These are phyloP conservation scores for Tiliacea citrago DNA, from an alignment of 2,888 invertebrate species.

Conservation along the genomic window DNA sequence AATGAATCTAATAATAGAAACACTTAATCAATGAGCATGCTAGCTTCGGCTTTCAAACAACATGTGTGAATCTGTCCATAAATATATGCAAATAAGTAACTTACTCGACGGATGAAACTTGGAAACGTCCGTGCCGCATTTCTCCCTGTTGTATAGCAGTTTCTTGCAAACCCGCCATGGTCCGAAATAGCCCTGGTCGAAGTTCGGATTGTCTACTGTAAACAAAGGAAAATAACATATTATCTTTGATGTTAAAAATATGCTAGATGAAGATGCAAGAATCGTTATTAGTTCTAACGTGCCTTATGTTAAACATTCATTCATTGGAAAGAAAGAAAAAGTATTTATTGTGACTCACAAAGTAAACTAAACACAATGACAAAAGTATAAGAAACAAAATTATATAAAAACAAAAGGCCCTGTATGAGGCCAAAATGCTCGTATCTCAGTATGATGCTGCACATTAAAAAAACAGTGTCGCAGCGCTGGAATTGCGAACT, in stretches of 20 bases:
- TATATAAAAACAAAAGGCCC: too few relatives aligned
- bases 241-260: not conserved
- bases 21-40: constrained; percentile 17
- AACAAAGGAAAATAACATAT: constrained; percentile 65
- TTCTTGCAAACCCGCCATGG: constrained; percentile 97
- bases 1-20: constrained; percentile 40
- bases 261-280: too few relatives aligned
- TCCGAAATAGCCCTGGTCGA: constrained; percentile 96
- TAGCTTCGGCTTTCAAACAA: constrained; percentile 42
- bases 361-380: too few relatives aligned
- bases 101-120: constrained; percentile 95
- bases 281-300: not conserved
- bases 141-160: constrained; percentile 94
- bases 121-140: constrained; percentile 94
- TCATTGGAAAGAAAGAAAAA: not conserved
- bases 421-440: too few relatives aligned
- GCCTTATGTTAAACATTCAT: not conserved
- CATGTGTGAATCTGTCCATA: constrained; percentile 18
- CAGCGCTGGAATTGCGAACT: not conserved
- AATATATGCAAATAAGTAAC: constrained; percentile 75
- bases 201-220: constrained; percentile 92
- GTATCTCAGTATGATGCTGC: too few relatives aligned
- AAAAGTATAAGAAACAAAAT: too few relatives aligned
- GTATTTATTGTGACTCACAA: too few relatives aligned
- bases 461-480: too few relatives aligned